Percentiles rank a stretch among this genome's conserved stretches.
phyloP scores from a whole-genome alignment of 1,140 invertebrate species.

The Tetramorium parvispinum region DNA sequence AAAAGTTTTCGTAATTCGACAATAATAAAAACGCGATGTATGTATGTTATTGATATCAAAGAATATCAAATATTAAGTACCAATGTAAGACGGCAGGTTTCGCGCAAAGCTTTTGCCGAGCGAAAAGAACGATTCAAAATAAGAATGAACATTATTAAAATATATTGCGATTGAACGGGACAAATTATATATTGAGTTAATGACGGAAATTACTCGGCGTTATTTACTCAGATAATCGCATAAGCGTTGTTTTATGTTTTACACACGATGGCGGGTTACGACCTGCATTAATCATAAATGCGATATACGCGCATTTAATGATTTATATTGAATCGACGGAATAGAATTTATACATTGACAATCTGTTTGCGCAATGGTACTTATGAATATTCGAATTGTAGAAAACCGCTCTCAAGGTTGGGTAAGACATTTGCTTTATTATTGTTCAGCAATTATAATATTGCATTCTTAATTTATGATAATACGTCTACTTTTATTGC shows the following conservation, averaged over 20 bases:
- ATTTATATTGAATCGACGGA: slow-evolving; percentile 74
- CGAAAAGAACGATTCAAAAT: neutral
- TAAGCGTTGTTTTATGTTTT: slow-evolving; percentile 75
- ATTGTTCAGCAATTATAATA: neutral
- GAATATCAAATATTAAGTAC: neutral
- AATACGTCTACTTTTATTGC: neutral
- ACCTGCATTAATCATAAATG: slow-evolving; percentile 72
- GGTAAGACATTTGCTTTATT: slow-evolving; percentile 2
- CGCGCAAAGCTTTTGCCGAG: neutral
- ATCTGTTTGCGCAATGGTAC: neutral
- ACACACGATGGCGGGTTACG: slow-evolving; percentile 70
- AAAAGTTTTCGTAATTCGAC: neutral
- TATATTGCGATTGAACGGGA: neutral
- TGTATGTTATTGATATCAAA: neutral
- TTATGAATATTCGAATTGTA: slow-evolving; percentile 46
- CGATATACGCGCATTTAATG: slow-evolving; percentile 76
- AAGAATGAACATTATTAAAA: neutral
- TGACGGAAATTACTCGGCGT: slow-evolving; percentile 37
- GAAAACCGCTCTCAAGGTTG: slow-evolving; percentile 11
- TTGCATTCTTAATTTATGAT: slow-evolving; percentile 20
- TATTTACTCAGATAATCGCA: slow-evolving; percentile 24
- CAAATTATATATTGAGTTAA: slow-evolving; percentile 28
- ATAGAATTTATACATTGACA: slow-evolving; percentile 44
- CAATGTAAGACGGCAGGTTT: neutral
- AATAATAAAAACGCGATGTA: neutral